phyloP scores from a whole-genome alignment of 2,113 vertebrate genomes.

The Craseonycteris thonglongyai region DNA sequence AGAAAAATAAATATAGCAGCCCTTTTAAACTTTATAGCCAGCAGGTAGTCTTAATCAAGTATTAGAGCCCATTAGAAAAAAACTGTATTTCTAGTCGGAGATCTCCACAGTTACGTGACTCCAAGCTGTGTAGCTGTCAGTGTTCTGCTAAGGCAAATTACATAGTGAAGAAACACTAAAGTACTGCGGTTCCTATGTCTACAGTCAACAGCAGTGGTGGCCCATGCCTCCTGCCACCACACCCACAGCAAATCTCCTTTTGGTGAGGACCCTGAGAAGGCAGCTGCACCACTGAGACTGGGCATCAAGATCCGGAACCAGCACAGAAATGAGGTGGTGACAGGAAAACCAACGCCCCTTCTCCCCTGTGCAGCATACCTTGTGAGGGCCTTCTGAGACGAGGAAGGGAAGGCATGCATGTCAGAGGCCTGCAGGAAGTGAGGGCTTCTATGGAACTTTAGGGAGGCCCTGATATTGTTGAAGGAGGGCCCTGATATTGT shows the following conservation, averaged over 20 bases:
- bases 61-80: not conserved
- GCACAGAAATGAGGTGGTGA: rapidly evolving
- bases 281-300: not conserved
- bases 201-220: not conserved
- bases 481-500: no score
- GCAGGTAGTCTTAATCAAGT: not conserved
- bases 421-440: not conserved
- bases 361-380: not conserved
- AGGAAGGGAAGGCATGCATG: not conserved
- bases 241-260: not conserved
- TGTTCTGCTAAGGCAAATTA: not conserved
- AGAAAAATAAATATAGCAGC: not conserved
- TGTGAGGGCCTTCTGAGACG: not conserved
- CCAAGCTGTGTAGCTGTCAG: not conserved
- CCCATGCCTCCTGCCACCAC: not conserved
- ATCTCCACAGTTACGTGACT: not conserved
- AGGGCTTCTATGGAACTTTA: not conserved
- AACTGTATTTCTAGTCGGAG: not conserved
- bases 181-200: not conserved
- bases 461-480: not conserved
- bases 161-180: not conserved
- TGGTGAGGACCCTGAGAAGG: not conserved
- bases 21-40: not conserved
- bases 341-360: not conserved
- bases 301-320: not conserved